These are phyloP conservation scores for Podilymbus podiceps DNA, from an alignment of 2,113 vertebrate species.

Conservation along the genomic window DNA sequence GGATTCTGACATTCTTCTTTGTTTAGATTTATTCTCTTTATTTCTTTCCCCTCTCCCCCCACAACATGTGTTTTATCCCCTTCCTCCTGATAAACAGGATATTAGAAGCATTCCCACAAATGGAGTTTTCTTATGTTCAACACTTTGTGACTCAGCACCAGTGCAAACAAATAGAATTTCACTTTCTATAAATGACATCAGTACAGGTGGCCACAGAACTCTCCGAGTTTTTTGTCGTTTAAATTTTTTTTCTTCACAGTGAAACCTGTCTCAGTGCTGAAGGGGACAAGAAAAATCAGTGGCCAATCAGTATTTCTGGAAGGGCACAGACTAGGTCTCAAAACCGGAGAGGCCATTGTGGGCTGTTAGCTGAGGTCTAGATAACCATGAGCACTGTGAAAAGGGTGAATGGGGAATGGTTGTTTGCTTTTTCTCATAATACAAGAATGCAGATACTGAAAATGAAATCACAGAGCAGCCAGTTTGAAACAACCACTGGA, in stretches of 20 bases:
- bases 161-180: neutral
- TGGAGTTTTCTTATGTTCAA: neutral
- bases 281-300: neutral
- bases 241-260: neutral
- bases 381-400: neutral
- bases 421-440: neutral
- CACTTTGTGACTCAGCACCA: neutral
- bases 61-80: neutral
- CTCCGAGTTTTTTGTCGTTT: neutral
- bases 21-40: neutral
- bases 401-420: neutral
- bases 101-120: conserved; percentile 29
- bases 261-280: neutral
- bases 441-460: neutral
- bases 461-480: neutral
- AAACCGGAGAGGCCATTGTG: accelerated
- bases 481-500: neutral
- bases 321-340: neutral
- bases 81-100: conserved; percentile 26
- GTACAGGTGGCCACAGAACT: neutral
- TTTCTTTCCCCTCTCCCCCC: neutral
- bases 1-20: neutral
- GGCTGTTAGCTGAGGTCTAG: neutral
- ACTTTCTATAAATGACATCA: neutral
- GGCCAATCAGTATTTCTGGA: neutral